These are phyloP conservation scores for Chaenogobius annularis DNA, from an alignment of 2,113 vertebrate genomes.

Conservation along the genomic window DNA sequence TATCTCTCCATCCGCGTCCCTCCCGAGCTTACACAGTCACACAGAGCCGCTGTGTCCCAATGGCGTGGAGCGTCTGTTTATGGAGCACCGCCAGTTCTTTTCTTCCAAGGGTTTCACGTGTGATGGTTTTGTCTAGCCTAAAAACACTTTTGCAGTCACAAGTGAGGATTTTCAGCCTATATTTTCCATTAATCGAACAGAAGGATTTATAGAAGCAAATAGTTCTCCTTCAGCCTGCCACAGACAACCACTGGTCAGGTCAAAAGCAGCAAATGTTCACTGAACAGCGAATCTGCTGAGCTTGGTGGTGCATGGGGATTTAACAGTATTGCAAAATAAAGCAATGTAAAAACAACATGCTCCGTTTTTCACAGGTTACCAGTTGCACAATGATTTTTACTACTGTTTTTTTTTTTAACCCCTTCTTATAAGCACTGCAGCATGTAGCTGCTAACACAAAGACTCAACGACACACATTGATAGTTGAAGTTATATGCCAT, in stretches of 20 bases:
- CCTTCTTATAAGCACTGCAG: too few species aligned
- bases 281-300: too few species aligned
- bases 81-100: neutral
- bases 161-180: neutral
- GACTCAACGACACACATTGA: too few species aligned
- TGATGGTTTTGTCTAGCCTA: neutral
- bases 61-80: neutral
- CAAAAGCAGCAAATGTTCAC: neutral
- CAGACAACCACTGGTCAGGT: neutral
- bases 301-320: too few species aligned
- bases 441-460: too few species aligned
- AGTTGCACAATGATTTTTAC: too few species aligned
- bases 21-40: neutral
- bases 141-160: neutral
- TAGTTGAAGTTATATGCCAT: too few species aligned
- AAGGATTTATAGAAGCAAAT: neutral
- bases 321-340: too few species aligned
- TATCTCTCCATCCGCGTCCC: neutral
- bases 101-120: neutral
- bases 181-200: neutral
- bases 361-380: too few species aligned
- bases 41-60: neutral
- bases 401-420: too few species aligned
- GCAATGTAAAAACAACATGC: too few species aligned
- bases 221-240: too few species aligned